Evolutionary conservation across 2,113 vertebrate genomes (phyloP).

Genomic region (Emydocephalus ijimae): DNA sequence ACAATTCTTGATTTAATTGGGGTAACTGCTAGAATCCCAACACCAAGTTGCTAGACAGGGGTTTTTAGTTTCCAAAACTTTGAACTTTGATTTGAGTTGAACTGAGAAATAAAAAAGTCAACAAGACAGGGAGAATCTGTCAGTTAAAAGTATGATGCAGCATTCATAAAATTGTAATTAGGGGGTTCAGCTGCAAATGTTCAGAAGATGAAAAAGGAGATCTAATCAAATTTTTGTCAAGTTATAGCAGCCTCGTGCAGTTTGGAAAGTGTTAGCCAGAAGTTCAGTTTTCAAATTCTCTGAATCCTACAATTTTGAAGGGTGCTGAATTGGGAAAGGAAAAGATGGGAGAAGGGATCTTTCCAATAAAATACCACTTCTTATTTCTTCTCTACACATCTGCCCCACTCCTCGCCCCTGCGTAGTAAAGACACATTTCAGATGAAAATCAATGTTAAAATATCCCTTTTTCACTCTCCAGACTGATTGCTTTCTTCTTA

Average conservation of each 20-base stretch:
- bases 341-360: not conserved
- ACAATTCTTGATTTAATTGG: too few species aligned
- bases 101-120: not conserved
- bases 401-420: not conserved
- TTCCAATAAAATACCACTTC: not conserved
- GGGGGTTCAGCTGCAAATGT: not conserved
- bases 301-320: not conserved
- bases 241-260: not conserved
- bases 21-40: too few species aligned
- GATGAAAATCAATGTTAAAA: not conserved
- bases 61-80: not conserved
- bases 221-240: not conserved
- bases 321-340: not conserved
- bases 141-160: not conserved
- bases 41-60: not conserved
- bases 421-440: not conserved
- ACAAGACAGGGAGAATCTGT: not conserved
- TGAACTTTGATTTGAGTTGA: not conserved
- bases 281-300: not conserved
- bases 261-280: not conserved
- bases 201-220: not conserved
- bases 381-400: not conserved
- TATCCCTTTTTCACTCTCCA: not conserved
- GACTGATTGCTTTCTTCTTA: not conserved
- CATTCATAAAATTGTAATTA: not conserved